Evolutionary conservation across 2,113 vertebrate species (phyloP), one percentile per base, ranked within the genome.

Genomic region (Microtus richardsoni): DNA sequence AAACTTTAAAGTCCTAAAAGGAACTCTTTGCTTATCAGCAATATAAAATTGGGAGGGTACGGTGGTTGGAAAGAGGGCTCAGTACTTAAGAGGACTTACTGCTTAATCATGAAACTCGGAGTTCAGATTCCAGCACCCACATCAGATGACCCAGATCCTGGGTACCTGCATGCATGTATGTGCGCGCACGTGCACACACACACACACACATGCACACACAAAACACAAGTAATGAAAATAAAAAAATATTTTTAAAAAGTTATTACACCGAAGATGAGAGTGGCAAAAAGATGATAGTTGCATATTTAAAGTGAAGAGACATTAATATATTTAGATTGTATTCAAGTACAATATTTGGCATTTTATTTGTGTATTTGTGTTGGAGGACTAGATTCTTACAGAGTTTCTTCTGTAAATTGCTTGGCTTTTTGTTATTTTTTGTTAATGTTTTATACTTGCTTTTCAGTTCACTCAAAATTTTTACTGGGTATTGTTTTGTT

Each of bases 221-320:
- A 28, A 77, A 78, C 79, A 39, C n/a, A 41, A 83, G 28, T 28
- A 41, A 82, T 74, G 60, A 82, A 8, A 28, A 14, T 21, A 39
- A 54, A 80, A 80, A 80, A 54, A n/a, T 4, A 24, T n/a, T 83
- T 83, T 62, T 39, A 26, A 60, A 54, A 62, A 28, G 21, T 62
- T 41, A 41, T 82, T 39, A 58, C 7, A 82, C 54, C 41, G n/a
- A 39, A 41, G 54, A 83, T 41, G 26, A 83, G 39, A 41, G 54
- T 62, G 9, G 54, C 41, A 41, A 62, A 60, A 74, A 87, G 93
- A 7, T 22, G n/a, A 68, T 90, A 79, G 66, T 88, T 93, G 62
- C n/a, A 71, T 83, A 75, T 91, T 94, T 84, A 89, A 97, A 91
- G 33, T 52, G 92, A 77, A 94, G 79, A 91, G 44, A 83, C 80